phyloP scores from a whole-genome alignment of 2,888 invertebrate species.

The Tachina grossa region DNA sequence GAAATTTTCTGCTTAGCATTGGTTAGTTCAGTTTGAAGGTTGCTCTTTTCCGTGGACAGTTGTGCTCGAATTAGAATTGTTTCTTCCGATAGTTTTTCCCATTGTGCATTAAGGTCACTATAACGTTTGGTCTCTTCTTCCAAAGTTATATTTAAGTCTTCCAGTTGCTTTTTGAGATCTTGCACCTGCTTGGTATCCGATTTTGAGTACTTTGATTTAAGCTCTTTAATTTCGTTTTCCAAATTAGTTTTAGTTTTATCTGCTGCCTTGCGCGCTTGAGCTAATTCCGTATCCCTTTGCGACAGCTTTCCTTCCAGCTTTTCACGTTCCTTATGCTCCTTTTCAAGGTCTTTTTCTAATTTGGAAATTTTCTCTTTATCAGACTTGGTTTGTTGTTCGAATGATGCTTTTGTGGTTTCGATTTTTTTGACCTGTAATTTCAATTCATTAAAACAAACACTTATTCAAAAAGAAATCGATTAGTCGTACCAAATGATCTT shows the following conservation, averaged over 20 bases:
- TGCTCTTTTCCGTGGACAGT: conserved; percentile 91
- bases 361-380: conserved; percentile 83
- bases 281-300: conserved; percentile 85
- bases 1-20: conserved; percentile 77
- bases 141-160: conserved; percentile 88
- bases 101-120: conserved; percentile 91
- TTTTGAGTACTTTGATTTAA: conserved; percentile 87
- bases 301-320: conserved; percentile 87
- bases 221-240: conserved; percentile 89
- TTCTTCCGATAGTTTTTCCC: conserved; percentile 92
- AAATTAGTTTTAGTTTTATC: conserved; percentile 87
- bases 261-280: conserved; percentile 85
- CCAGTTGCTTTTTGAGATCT: conserved; percentile 82
- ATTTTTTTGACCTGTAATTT: conserved; percentile 82
- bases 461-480: background rate
- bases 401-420: conserved; percentile 82
- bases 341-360: conserved; percentile 87
- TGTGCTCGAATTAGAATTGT: conserved; percentile 92
- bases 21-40: conserved; percentile 85
- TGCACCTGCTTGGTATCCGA: conserved; percentile 88
- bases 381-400: conserved; percentile 83
- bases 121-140: conserved; percentile 88
- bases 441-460: background rate
- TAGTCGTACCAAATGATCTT: conserved; percentile 80
- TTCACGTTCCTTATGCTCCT: conserved; percentile 85